phyloP scores from a whole-genome alignment of 2,888 invertebrate species.

The Gnatocerus cornutus region DNA sequence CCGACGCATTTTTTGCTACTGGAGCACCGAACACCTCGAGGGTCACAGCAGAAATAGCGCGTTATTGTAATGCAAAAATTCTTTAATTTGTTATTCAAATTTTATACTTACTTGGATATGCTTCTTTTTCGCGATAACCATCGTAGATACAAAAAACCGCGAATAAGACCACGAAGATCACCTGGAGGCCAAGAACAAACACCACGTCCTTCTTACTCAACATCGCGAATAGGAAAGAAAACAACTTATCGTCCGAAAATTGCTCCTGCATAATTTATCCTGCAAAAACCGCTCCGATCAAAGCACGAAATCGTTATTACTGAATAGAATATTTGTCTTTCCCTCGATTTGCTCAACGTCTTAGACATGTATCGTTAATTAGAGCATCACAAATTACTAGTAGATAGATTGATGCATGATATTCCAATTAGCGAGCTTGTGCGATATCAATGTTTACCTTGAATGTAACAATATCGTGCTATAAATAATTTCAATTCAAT shows the following conservation, averaged over 20 bases:
- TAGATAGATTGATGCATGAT: constrained; percentile 14
- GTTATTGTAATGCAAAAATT: constrained; percentile 10
- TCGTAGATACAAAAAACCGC: constrained; percentile 60
- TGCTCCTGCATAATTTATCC: constrained; percentile 28
- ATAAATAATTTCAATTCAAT: not conserved
- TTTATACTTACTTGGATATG: constrained; percentile 63
- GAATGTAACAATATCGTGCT: constrained; percentile 3
- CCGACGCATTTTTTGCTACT: constrained; percentile 30
- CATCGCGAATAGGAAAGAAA: constrained; percentile 34
- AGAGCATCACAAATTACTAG: not conserved
- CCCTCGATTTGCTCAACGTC: constrained; percentile 21
- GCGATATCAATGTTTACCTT: constrained; percentile 13
- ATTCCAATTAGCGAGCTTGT: constrained; percentile 7
- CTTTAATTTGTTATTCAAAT: constrained; percentile 9
- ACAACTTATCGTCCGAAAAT: constrained; percentile 35
- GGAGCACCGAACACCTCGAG: not conserved
- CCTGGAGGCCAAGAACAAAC: constrained; percentile 56
- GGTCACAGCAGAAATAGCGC: not conserved
- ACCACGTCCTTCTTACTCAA: constrained; percentile 54
- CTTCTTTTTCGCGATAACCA: constrained; percentile 49
- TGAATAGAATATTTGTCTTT: constrained; percentile 36
- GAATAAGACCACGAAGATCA: constrained; percentile 60
- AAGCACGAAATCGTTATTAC: constrained; percentile 25
- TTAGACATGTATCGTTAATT: constrained; percentile 8
- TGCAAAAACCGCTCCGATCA: constrained; percentile 20